phyloP scores from a whole-genome alignment of 2,797 vertebrate genomes.

The Limosa lapponica region DNA sequence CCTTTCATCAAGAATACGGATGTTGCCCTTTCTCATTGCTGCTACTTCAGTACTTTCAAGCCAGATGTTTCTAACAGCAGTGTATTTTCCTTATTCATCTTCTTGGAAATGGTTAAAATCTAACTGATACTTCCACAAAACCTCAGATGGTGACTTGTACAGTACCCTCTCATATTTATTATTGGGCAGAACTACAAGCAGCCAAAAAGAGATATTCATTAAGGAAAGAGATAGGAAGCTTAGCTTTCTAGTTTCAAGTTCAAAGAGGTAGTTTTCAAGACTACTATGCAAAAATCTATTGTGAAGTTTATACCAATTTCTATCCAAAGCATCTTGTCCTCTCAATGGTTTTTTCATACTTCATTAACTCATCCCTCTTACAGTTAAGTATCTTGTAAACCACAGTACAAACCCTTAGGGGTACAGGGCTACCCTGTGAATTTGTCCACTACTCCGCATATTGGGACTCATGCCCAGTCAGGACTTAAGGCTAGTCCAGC shows the following conservation, averaged over 20 bases:
- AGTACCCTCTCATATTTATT: background rate
- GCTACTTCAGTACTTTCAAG: background rate
- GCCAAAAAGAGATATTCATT: background rate
- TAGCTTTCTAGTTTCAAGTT: background rate
- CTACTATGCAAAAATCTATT: background rate
- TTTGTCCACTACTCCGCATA: background rate
- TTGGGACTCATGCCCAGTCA: background rate
- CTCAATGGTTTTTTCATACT: background rate
- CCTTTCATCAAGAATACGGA: background rate
- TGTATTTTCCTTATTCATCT: background rate
- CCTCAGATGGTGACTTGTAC: background rate
- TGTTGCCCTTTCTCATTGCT: background rate
- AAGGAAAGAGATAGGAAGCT: background rate
- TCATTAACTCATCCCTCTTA: background rate
- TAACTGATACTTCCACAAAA: background rate
- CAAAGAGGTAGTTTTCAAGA: background rate
- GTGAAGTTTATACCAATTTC: background rate
- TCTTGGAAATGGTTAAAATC: background rate
- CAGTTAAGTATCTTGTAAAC: background rate
- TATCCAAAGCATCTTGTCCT: background rate
- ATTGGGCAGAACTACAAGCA: background rate
- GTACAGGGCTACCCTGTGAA: background rate
- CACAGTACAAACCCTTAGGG: background rate
- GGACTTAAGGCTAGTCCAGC: fast-evolving
- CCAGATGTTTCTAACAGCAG: background rate